phyloP scores from a whole-genome alignment of 2,888 invertebrate genomes.

The Sinotaia quadrata region DNA sequence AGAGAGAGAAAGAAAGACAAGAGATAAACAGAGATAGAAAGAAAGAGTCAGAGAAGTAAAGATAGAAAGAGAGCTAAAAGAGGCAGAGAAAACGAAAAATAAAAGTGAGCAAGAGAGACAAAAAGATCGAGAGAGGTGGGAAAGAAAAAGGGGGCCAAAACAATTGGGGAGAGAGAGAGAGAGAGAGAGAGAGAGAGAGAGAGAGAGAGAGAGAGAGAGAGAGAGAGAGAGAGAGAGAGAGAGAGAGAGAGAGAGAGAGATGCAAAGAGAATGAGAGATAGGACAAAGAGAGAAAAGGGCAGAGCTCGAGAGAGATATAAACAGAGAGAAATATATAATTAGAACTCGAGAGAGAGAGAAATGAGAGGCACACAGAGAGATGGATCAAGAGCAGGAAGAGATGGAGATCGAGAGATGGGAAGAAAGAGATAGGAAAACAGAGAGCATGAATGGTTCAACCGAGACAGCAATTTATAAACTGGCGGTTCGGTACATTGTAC shows the following conservation, averaged over 20 bases:
- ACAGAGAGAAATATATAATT: constrained; percentile 3
- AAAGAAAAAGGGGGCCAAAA: background rate
- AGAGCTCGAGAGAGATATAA: background rate
- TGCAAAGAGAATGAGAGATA: background rate
- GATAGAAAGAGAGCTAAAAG: background rate
- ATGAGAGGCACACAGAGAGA: background rate
- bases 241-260: background rate
- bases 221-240: background rate
- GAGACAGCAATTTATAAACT: background rate
- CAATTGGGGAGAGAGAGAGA: background rate
- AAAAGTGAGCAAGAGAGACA: background rate
- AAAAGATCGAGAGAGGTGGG: background rate
- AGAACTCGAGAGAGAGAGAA: background rate
- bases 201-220: constrained; percentile 2
- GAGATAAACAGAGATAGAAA: background rate
- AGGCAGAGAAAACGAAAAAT: background rate
- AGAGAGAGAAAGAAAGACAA: constrained; percentile 1
- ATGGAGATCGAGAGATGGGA: constrained; percentile 1
- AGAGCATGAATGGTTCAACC: background rate
- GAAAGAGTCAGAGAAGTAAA: background rate
- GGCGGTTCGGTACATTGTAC: no score
- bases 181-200: constrained; percentile 1
- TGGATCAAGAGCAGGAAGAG: background rate
- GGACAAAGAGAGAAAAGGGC: background rate
- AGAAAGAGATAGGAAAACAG: background rate